phyloP scores from a whole-genome alignment of 2,888 invertebrate species.

The Drosophila dives region DNA sequence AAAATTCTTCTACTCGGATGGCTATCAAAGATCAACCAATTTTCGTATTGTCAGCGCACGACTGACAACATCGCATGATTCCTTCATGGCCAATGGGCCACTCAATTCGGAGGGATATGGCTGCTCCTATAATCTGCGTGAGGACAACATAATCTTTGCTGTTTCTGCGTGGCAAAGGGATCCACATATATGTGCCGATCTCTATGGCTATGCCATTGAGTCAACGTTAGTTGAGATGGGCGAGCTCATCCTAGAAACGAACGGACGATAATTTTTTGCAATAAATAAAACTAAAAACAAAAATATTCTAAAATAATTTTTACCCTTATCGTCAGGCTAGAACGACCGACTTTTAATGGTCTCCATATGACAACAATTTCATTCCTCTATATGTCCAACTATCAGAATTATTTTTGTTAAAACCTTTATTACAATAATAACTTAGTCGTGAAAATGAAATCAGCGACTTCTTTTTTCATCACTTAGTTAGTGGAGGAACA shows the following conservation, averaged over 20 bases:
- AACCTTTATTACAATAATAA: background rate
- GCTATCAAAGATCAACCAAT: constrained; percentile 89
- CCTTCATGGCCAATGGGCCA: constrained; percentile 96
- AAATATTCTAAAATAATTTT: background rate
- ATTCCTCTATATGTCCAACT: background rate
- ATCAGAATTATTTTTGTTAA: background rate
- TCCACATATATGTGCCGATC: constrained; percentile 86
- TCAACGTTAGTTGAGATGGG: constrained; percentile 39
- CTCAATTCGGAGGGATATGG: constrained; percentile 94
- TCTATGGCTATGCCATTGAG: constrained; percentile 32
- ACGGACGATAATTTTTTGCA: background rate
- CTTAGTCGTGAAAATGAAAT: no score
- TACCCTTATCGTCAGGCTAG: background rate
- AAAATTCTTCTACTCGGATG: constrained; percentile 89
- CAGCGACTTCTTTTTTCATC: background rate
- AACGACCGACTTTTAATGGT: background rate
- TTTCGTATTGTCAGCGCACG: constrained; percentile 95
- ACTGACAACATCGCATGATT: constrained; percentile 92
- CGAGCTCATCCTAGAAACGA: constrained; percentile 6
- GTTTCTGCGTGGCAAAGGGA: constrained; percentile 89
- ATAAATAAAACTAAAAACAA: background rate
- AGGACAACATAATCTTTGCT: constrained; percentile 90
- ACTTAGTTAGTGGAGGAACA: background rate
- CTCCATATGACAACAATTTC: background rate
- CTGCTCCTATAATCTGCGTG: constrained; percentile 96